Evolutionary conservation across 2,797 vertebrate genomes (phyloP), one percentile per base, ranked within the genome.

Genomic region (Pteronotus mesoamericanus): DNA sequence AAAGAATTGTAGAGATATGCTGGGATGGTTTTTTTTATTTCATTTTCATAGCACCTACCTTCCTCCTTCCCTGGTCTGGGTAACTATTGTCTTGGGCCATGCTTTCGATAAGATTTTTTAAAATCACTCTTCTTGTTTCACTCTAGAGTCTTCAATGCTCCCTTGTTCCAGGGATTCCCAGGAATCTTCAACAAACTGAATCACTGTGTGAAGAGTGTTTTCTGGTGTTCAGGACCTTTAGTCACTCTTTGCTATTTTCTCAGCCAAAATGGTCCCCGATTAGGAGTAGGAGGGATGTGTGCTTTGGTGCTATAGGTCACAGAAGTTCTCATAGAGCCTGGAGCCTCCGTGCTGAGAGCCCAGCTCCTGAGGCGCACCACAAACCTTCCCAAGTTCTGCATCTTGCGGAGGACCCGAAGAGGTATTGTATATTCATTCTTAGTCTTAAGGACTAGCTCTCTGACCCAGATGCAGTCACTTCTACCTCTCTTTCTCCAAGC

Each of bases 151-250:
- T 72, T 68, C 66, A 68, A 77, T 44, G 44, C 3, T 14, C 39
- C 11, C 1, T 42, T 89, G 4, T 51, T 82, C 55, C 19, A 48
- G 26, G 11, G 15, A 64, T 91, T n/a, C 24, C 39, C 10, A 29
- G 6, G 7, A 12, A 71, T 61, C 72, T 91, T 83, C 34, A 55
- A 18, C 21, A 86, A 71, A 24, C 59, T 96, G 37, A 86, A 9
- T 55, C 11, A 2, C 37, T 42, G 39, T 68, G 9, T 46, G 9
- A 85, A 64, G 4, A 21, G 6, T 71, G 2, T 59, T 61, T 80
- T 91, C 69, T 51, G 1, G 15, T 68, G 37, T 86, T 37, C 39
- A 86, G 59, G 15, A 42, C 14, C 18, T 3, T 48, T 26, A 7
- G 3, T 32, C 22, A 7, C 22, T 79, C 72, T 84, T 83, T 26